Percentiles rank a stretch among this genome's conserved stretches.
Conservation (phyloP, 92 coral and sea anemone species). For the Metridium senile region DNA sequence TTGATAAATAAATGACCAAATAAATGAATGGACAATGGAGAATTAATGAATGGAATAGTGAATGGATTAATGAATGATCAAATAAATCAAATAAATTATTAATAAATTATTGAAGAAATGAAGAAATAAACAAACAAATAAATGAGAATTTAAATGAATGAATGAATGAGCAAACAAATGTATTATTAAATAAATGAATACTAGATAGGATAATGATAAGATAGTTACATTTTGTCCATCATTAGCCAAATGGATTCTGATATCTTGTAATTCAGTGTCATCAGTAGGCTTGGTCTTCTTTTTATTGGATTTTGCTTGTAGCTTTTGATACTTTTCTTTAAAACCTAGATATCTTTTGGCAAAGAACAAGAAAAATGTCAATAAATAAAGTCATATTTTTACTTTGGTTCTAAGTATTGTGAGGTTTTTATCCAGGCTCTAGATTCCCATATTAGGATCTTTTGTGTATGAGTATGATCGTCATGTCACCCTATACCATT, state of each 20-base stretch:
- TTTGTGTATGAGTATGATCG: too few species aligned
- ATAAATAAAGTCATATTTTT: neutral
- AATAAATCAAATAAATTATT: too few species aligned
- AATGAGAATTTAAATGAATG: neutral
- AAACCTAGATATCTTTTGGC: constrained; percentile 66
- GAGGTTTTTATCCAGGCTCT: too few species aligned
- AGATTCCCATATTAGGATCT: too few species aligned
- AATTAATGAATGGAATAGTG: too few species aligned
- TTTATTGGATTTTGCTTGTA: constrained; percentile 18
- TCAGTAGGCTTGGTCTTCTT: constrained; percentile 31
- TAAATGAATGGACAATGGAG: too few species aligned
- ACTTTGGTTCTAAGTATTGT: neutral
- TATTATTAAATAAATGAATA: too few species aligned
- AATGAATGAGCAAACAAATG: neutral
- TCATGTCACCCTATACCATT: too few species aligned
- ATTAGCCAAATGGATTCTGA: constrained; percentile 63
- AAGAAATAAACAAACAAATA: neutral
- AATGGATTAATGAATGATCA: too few species aligned
- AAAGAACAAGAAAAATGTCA: neutral
- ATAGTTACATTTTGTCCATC: constrained; percentile 33
- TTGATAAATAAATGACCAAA: too few species aligned
- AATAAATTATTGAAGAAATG: too few species aligned
- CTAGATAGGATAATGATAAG: too few species aligned
- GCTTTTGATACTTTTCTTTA: constrained; percentile 49
- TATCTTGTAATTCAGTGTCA: constrained; percentile 64